Conservation (phyloP, 2,888 invertebrate genomes). For the Eledona agricola region DNA sequence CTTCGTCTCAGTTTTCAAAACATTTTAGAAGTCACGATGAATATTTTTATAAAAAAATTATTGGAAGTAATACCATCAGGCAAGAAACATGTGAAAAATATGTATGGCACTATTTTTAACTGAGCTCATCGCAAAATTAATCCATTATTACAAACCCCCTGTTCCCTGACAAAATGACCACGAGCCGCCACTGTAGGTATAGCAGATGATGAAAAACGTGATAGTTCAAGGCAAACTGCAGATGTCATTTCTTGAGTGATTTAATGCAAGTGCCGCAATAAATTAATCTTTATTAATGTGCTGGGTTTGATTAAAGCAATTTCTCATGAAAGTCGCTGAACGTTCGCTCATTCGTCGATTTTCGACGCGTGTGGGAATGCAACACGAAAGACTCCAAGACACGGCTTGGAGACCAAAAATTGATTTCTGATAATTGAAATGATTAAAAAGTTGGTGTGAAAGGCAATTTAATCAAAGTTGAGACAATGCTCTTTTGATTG, state of each 20-base stretch:
- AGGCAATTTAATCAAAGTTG: conserved; percentile 42
- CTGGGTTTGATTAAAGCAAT: conserved; percentile 50
- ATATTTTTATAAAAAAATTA: too few species aligned
- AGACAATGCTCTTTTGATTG: conserved; percentile 43
- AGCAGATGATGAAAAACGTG: conserved; percentile 57
- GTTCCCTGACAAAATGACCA: too few species aligned
- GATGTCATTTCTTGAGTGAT: conserved; percentile 58
- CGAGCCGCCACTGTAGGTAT: too few species aligned
- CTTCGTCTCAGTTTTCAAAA: too few species aligned
- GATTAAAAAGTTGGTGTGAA: conserved; percentile 34
- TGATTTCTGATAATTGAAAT: conserved; percentile 37
- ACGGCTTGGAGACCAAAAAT: conserved; percentile 29
- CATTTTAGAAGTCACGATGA: too few species aligned
- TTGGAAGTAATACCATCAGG: too few species aligned
- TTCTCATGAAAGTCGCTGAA: conserved; percentile 43
- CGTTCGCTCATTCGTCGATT: too few species aligned
- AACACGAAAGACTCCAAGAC: conserved; percentile 24
- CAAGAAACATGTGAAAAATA: too few species aligned
- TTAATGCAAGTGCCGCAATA: conserved; percentile 53
- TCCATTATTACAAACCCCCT: too few species aligned
- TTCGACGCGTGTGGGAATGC: conserved; percentile 17
- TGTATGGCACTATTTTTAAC: too few species aligned
- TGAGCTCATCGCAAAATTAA: too few species aligned
- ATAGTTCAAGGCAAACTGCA: conserved; percentile 59
- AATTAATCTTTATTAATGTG: conserved; percentile 54